Evolutionary conservation across 2,888 invertebrate genomes (phyloP).

Genomic region (Zhuqinia jingwanae): DNA sequence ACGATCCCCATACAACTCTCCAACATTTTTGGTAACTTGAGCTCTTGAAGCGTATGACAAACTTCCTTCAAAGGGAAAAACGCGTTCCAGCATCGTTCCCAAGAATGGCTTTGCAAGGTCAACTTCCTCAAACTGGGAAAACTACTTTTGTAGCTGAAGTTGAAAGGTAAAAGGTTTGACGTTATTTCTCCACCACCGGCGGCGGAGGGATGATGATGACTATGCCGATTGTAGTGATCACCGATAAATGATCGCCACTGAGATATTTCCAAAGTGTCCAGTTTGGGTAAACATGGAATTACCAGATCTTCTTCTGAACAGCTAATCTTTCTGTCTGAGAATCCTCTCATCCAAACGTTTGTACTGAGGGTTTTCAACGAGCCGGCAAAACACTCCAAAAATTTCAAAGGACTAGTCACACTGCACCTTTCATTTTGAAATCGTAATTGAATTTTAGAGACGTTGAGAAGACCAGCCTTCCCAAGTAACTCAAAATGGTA

Average conservation of each 20-base stretch:
- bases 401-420: conserved; percentile 58
- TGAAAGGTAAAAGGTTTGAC: conserved; percentile 47
- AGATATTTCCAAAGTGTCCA: conserved; percentile 65
- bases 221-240: background rate
- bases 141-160: conserved; percentile 58
- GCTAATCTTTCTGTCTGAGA: conserved; percentile 42
- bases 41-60: conserved; percentile 61
- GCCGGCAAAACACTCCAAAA: conserved; percentile 40
- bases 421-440: conserved; percentile 64
- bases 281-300: conserved; percentile 61
- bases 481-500: conserved; percentile 57
- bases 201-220: background rate
- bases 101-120: conserved; percentile 62
- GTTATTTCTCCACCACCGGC: background rate
- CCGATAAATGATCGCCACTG: conserved; percentile 61
- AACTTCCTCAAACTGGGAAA: conserved; percentile 64
- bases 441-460: conserved; percentile 54
- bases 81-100: conserved; percentile 61
- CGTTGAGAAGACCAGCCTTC: conserved; percentile 44
- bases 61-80: conserved; percentile 59
- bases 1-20: conserved; percentile 27
- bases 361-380: conserved; percentile 53
- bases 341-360: conserved; percentile 58
- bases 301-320: conserved; percentile 45
- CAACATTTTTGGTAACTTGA: conserved; percentile 71